Evolutionary conservation across 64 coral and sea anemone genomes (phyloP).

Genomic region (Montipora capricornis): DNA sequence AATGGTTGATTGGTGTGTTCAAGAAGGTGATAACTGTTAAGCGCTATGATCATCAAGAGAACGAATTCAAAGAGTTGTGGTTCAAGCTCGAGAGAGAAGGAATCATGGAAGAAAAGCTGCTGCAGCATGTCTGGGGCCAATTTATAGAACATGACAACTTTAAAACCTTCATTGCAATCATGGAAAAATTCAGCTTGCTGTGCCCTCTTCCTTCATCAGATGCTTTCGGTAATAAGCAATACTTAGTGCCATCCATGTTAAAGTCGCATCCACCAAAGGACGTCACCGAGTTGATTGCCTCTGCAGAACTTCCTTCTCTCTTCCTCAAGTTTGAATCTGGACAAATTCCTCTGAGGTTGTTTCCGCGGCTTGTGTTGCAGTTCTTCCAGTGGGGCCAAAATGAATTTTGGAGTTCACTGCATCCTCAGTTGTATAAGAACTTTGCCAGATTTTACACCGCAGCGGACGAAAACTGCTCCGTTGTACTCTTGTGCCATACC

Average conservation of each 20-base stretch:
- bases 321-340: not conserved
- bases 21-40: too few species aligned
- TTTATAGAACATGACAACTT: not conserved
- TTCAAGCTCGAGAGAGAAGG: not conserved
- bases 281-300: not conserved
- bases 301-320: not conserved
- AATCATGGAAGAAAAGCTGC: not conserved
- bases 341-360: constrained; percentile 10
- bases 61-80: too few species aligned
- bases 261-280: not conserved
- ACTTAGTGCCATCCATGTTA: constrained; percentile 26
- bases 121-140: not conserved
- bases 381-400: not conserved
- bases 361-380: constrained; percentile 28
- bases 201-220: not conserved
- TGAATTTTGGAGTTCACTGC: not conserved
- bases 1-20: too few species aligned
- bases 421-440: not conserved
- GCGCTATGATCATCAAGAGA: too few species aligned
- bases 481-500: not conserved
- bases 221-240: not conserved
- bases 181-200: constrained; percentile 40
- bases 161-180: constrained; percentile 1
- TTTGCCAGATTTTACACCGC: not conserved
- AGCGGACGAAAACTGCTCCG: not conserved